Base-by-base conservation (phyloP, 2,797 vertebrate genomes). In the Ptychadena robeensis region DNA sequence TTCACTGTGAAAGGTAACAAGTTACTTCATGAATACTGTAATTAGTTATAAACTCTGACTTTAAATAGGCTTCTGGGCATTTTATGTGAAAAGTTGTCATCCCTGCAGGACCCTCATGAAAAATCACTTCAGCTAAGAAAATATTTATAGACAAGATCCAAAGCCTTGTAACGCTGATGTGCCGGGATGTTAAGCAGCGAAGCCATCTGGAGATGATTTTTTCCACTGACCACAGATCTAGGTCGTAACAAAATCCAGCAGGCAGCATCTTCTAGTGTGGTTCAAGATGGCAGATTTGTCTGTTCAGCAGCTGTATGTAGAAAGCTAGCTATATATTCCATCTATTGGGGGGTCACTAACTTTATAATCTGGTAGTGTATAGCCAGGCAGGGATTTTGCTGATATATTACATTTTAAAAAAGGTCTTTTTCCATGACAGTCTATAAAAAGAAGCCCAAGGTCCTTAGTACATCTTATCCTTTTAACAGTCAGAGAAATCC, bases 191-290 rank as follows among this genome's bases (percentile, higher is more conserved):
- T 73, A 67, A 81, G 79, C 70, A 81, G 18, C 22, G 9, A 25
- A 48, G 61, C 79, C 70, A 81, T 81, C 79, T 73, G 79, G 79
- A 73, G 40, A 81, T 53, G 53, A 31, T 34, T 65, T 65, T 18
- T 44, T 61, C 28, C 38, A 81, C 32, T 53, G 65, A 73, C 70
- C 79, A 81, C 70, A 73, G 70, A 9, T 34, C 38, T 64, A 48
- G 10, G 30, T 44, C 37, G 73, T 73, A 72, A 81, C 30, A 34
- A 73, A 73, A 73, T 67, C 70, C 76, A 69, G n/a, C 44, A 68
- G 32, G 14, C 40, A 38, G 65, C 48, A 30, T 27, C 37, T 75
- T 22, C 67, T 77, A 31, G 34, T 53, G 37, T 35, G 34, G 57
- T 27, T 25, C n/a, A 22, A 25, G 38, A 48, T 48, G 40, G 28